Evolutionary conservation across 2,888 invertebrate species (phyloP).

Genomic region (Ischnura elegans): DNA sequence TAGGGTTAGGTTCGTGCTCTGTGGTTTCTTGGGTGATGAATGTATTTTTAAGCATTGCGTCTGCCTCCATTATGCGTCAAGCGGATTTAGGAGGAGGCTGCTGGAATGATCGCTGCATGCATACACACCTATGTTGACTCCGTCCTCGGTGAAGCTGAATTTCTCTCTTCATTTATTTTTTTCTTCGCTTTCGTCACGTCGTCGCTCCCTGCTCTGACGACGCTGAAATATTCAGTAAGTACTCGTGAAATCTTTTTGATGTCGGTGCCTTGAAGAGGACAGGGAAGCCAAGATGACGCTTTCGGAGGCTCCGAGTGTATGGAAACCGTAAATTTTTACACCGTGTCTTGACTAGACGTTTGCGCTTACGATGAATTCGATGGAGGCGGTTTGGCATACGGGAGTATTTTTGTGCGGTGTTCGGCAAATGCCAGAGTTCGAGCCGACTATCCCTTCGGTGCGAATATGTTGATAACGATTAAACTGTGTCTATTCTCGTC

Average conservation of each 20-base stretch:
- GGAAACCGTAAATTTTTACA: too few species aligned
- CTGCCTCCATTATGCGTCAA: not conserved
- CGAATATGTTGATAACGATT: too few species aligned
- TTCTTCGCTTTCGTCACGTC: not conserved
- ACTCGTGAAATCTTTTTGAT: slow-evolving; percentile 26
- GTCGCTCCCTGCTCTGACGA: not conserved
- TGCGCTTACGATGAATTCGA: too few species aligned
- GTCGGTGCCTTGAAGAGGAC: not conserved
- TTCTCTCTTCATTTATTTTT: not conserved
- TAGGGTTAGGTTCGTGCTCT: not conserved
- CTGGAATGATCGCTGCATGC: not conserved
- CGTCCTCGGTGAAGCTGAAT: not conserved
- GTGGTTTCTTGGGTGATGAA: not conserved
- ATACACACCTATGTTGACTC: not conserved
- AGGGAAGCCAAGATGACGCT: not conserved
- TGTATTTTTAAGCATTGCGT: not conserved
- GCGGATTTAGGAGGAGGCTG: not conserved
- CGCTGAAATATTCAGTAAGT: slow-evolving; percentile 6
- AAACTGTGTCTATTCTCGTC: too few species aligned
- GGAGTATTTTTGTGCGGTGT: too few species aligned
- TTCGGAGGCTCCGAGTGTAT: too few species aligned
- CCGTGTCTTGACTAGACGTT: too few species aligned
- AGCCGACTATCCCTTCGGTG: too few species aligned
- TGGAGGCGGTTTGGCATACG: too few species aligned
- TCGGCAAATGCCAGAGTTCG: too few species aligned